Base-by-base conservation (phyloP, 2,888 invertebrate genomes). In the Caenorhabditis sp. region DNA sequence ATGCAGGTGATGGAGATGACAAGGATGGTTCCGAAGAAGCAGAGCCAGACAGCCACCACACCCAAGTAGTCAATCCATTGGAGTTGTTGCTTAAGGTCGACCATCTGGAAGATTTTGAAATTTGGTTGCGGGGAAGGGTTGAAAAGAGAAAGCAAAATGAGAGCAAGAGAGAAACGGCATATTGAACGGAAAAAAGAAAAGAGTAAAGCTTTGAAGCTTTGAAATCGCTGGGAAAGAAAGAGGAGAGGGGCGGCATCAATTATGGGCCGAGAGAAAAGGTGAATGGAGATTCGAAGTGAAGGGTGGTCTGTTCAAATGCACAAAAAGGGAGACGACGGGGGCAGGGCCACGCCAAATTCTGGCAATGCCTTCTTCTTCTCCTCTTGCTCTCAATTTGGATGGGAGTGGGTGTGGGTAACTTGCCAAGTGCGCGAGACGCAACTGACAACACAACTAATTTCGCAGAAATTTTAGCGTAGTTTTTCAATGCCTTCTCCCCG, bases 1-100 rank as follows among this genome's bases (percentile, higher is more conserved):
- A 95, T 92, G 87, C 91, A 89, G 37, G 90, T 89, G 76, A 92
- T 84, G 47, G 90, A 89, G 79, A 92, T 88, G 79, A 90, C 82
- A 86, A 92, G 87, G 67, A 89, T 76, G 65, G 77, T 71, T 8
- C 83, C 84, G 77, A 87, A 87, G 85, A 87, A 87, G 78, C 85
- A 84, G 26, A 87, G 85, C 87, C 87, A 87, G 26, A 90, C 91
- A 47, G 89, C 90, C 40, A 91, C 80, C 15, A 89, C 89, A 28
- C 90, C 91, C 72, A 91, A 90, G 81, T 91, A 91, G 85, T 91
- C 91, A 80, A 90, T 84, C 56, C 88, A 79, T 62, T 90, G 88
- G 82, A 91, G 82, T 72, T 89, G 87, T 80, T 91, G 91, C 85
- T 89, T 90, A 71, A 90, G 85, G 70, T 88, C 87, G 62, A 89